Conservation (phyloP, 2,888 invertebrate species). For the Oscheius onirici region DNA sequence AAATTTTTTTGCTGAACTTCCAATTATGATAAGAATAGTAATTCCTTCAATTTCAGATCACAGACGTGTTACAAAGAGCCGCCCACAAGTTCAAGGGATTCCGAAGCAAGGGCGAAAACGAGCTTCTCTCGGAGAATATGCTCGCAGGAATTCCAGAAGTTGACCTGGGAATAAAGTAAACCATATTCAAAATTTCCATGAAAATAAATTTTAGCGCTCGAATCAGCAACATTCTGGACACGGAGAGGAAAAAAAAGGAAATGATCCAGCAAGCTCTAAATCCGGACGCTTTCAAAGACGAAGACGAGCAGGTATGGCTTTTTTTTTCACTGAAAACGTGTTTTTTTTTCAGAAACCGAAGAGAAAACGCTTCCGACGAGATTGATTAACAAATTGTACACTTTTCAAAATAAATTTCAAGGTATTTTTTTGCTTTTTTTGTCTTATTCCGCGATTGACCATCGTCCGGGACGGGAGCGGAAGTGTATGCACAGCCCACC, state of each 20-base stretch:
- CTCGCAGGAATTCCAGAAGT: conserved; percentile 98
- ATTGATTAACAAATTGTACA: background rate
- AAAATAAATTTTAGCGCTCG: conserved; percentile 79
- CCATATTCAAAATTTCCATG: conserved; percentile 35
- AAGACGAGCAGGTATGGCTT: conserved; percentile 12
- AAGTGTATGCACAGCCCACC: conserved; percentile 16
- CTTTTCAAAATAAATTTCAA: conserved; percentile 11
- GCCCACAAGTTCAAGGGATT: conserved; percentile 85
- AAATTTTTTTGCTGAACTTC: too few relatives aligned
- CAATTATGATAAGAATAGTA: background rate
- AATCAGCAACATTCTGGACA: conserved; percentile 97
- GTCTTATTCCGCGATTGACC: background rate
- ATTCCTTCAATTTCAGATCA: conserved; percentile 16
- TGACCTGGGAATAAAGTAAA: conserved; percentile 93
- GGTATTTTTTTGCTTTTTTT: background rate
- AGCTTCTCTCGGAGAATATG: conserved; percentile 99
- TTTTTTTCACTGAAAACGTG: too few relatives aligned
- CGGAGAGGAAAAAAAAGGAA: conserved; percentile 95
- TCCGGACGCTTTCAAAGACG: conserved; percentile 25
- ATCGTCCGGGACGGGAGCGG: too few relatives aligned
- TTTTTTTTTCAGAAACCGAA: conserved; percentile 16
- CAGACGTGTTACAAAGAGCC: conserved; percentile 77
- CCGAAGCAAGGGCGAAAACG: conserved; percentile 89
- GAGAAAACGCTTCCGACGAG: conserved; percentile 18
- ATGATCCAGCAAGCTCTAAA: conserved; percentile 77